Base-by-base conservation (phyloP, 2,113 vertebrate genomes). In the Alectura lathami region DNA sequence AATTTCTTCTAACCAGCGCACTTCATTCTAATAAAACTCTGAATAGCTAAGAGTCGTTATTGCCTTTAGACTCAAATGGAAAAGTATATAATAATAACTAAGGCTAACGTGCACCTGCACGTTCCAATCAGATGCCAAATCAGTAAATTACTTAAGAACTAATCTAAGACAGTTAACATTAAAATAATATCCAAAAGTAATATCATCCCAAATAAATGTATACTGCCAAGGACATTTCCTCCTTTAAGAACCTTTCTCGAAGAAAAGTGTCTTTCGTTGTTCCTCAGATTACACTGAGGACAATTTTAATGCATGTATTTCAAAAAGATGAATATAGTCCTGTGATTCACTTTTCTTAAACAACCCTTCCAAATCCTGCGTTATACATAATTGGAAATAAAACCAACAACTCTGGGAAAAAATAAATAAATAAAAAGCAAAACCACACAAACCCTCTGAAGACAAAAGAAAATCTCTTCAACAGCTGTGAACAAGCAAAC, bases 331-430 rank as follows among this genome's bases (percentile, higher is more conserved):
- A 62, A 45, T 0, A 1, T 2, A 22, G 30, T 50, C 29, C 77
- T 3, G 20, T 13, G 32, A 73, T 66, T 78, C 4, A n/a, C 18
- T 43, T 63, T 43, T 38, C 38, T 53, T 56, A 72, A 83, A 14
- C 43, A 91, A 38, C 1, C 1, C 20, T 62, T 86, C 15, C 43
- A 4, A 1, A 17, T 89, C 86, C 29, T 54, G 27, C 8, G 5
- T 54, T 30, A 40, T 13, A 6, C 21, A 8, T 53, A 43, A 66
- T 4, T 56, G n/a, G 36, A 92, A 60, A 91, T 43, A 51, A 82
- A 83, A 12, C 8, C 0, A 0, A 63, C 76, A 69, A 5, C 13
- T n/a, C 30, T 51, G 32, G 40, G 29, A 62, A 54, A 53, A 82
- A 62, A 40, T 12, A 79, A 69, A 42, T 5, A 30, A 85, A 63